A percentile compares a stretch with the other conserved stretches of the same genome.
These are phyloP conservation scores for Diplogasteroides magnus DNA, from an alignment of 1,140 invertebrate genomes.

Conservation along the genomic window DNA sequence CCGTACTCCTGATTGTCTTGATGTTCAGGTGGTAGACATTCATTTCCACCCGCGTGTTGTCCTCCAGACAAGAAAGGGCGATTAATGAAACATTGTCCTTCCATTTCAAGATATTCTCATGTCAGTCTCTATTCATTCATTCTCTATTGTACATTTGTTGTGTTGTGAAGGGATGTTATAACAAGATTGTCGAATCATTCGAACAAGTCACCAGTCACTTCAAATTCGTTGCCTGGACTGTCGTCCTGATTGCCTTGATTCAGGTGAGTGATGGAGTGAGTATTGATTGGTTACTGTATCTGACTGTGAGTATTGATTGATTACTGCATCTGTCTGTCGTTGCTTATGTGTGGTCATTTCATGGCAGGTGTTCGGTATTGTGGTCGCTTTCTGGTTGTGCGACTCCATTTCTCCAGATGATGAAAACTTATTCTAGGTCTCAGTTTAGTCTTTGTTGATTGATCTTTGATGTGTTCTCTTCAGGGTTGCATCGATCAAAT, in stretches of 20 bases:
- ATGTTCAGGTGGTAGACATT: constrained; percentile 27
- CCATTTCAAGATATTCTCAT: constrained; percentile 45
- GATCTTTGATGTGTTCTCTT: not conserved
- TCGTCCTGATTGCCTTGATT: constrained; percentile 47
- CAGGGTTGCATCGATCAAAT: constrained; percentile 3
- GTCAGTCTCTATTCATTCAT: constrained; percentile 34
- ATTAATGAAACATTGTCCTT: constrained; percentile 41
- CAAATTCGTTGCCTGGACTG: constrained; percentile 53
- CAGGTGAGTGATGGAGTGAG: constrained; percentile 26
- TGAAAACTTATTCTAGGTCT: constrained; percentile 14
- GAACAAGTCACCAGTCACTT: constrained; percentile 41
- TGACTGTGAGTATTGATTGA: not conserved
- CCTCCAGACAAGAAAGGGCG: constrained; percentile 44
- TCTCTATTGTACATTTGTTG: constrained; percentile 6
- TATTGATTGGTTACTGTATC: not conserved
- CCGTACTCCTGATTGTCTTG: constrained; percentile 6
- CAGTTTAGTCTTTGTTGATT: not conserved
- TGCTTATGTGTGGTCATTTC: constrained; percentile 2
- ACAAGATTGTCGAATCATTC: constrained; percentile 44
- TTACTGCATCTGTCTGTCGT: not conserved
- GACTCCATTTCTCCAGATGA: constrained; percentile 47
- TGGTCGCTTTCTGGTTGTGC: constrained; percentile 54
- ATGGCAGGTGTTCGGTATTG: constrained; percentile 49
- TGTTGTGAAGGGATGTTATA: constrained; percentile 43
- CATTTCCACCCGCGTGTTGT: constrained; percentile 54